phyloP scores from a whole-genome alignment of 2,113 vertebrate genomes.

The Cnemophilus loriae region DNA sequence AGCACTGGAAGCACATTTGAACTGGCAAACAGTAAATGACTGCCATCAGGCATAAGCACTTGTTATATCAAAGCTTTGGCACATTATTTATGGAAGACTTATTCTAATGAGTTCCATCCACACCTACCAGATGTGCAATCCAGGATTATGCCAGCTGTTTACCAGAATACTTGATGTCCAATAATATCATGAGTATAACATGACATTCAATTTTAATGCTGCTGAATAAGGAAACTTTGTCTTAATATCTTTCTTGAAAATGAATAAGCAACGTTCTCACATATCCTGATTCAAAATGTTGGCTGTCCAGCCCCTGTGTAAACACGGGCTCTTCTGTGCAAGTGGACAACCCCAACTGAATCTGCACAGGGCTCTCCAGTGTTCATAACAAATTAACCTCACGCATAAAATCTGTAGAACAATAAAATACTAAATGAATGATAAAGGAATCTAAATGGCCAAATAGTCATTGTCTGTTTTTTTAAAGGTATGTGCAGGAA shows the following conservation, averaged over 20 bases:
- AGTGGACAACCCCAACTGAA: neutral
- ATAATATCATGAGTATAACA: slow-evolving; percentile 1
- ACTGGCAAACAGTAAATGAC: slow-evolving; percentile 65
- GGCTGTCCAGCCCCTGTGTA: neutral
- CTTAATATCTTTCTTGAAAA: neutral
- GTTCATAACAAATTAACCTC: neutral
- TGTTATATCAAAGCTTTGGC: slow-evolving; percentile 65
- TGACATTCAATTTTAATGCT: slow-evolving; percentile 25
- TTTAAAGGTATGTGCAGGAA: neutral
- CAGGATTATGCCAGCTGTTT: slow-evolving; percentile 55
- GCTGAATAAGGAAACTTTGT: slow-evolving; percentile 10
- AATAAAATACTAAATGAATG: neutral
- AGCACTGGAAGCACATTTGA: slow-evolving; percentile 56
- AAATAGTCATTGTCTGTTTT: neutral
- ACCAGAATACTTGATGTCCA: slow-evolving; percentile 26
- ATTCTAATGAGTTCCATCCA: slow-evolving; percentile 64
- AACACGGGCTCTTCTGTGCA: neutral
- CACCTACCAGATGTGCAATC: slow-evolving; percentile 64
- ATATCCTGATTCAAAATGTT: neutral
- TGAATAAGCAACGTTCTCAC: neutral
- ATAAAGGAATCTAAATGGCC: neutral
- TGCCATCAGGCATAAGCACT: slow-evolving; percentile 53
- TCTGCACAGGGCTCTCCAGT: neutral
- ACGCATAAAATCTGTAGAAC: neutral
- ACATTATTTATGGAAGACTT: slow-evolving; percentile 59